Base-by-base conservation (phyloP, 2,888 invertebrate species). In the Macrosoma leucophasiata region DNA sequence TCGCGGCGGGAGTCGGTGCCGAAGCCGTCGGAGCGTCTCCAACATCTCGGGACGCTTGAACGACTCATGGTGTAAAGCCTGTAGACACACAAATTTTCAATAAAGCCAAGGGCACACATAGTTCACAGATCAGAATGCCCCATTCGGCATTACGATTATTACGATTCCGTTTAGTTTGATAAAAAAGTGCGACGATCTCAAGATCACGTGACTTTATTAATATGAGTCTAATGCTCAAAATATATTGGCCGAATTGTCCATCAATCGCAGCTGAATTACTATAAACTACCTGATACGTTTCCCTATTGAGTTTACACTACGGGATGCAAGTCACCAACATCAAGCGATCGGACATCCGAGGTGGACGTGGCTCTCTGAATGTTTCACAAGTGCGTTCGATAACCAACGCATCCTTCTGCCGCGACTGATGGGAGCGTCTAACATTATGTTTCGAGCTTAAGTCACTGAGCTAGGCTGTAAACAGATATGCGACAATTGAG, bases 41-140 rank as follows among this genome's bases (percentile, higher is more conserved):
- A 62, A 64, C 43, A 78, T 58, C 39, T 62, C 62, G 1, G 65
- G 48, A 0, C 54, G 46, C 1, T 40, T 55, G 71, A 90, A 90
- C 27, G 88, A 79, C 62, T 90, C 89, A 69, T 91, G 91, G 54
- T 88, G 87, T 32, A 90, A 66, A 48, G 90, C 89, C 71, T 77
- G 50, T 1, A 29, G 10, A n/a, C n/a, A n/a, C n/a, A n/a, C n/a
- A n/a, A n/a, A 7, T 13, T n/a, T 12, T 11, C 23, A 4, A 13
- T 10, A 19, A 24, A 13, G n/a, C 12, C 13, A 7, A 2, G 5
- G 18, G 5, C 5, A 14, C 2, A 7, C 4, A 3, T 13, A 12
- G 3, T 2, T 3, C 1, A 11, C 8, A 7, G 17, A 18, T 6
- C 0, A 11, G 3, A 14, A n/a, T 5, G 13, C 4, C 4, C 4